Conservation (phyloP, 2,113 vertebrate species). For the Drymodes brunneopygia region DNA sequence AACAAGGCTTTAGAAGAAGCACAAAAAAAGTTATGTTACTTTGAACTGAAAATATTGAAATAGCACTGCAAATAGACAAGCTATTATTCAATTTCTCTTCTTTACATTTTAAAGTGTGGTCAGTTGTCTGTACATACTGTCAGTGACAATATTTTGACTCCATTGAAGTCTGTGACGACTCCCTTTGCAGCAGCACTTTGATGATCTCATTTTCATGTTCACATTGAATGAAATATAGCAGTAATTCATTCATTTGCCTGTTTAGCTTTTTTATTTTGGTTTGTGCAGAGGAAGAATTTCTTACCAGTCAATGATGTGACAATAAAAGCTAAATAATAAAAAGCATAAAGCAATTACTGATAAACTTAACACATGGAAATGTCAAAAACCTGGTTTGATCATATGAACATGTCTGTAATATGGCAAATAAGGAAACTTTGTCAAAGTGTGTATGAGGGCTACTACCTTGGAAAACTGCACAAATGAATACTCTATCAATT, state of each 20-base stretch:
- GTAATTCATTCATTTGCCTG: background rate
- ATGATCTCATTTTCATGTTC: background rate
- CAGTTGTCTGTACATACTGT: background rate
- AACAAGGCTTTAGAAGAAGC: background rate
- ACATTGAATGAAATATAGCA: background rate
- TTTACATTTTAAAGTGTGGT: background rate
- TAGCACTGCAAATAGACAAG: background rate
- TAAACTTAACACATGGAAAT: background rate
- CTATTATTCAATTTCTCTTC: background rate
- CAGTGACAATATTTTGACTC: background rate
- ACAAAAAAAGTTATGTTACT: background rate
- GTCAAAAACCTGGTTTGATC: background rate
- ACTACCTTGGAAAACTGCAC: background rate
- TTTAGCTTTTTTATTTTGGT: background rate
- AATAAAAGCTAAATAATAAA: background rate
- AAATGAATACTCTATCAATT: background rate
- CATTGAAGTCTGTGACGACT: background rate
- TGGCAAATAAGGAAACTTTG: background rate
- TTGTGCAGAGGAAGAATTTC: background rate
- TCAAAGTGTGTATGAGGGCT: background rate
- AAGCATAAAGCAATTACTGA: background rate
- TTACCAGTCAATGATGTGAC: background rate
- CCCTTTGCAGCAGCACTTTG: background rate
- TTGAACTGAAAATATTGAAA: background rate
- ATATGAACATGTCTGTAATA: background rate